Evolutionary conservation across 2,888 invertebrate species (phyloP).

Genomic region (Melinaea marsaeus): DNA sequence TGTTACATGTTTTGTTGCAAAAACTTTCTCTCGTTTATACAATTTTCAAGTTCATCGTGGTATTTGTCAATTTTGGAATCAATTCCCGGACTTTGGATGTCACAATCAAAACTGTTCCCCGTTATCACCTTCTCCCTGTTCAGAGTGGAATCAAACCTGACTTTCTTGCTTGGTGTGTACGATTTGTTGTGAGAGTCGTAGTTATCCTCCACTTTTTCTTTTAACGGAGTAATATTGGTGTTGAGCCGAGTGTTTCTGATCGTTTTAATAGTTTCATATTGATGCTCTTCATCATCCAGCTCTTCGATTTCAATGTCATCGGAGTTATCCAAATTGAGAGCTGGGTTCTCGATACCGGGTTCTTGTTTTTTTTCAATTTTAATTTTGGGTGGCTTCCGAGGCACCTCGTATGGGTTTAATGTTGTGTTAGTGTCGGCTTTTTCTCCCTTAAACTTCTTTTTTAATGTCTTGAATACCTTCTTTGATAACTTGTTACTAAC

Average conservation of each 20-base stretch:
- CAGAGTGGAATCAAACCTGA: slow-evolving; percentile 70
- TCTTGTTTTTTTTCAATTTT: slow-evolving; percentile 49
- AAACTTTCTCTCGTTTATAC: slow-evolving; percentile 71
- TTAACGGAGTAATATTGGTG: slow-evolving; percentile 67
- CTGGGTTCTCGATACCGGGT: slow-evolving; percentile 70
- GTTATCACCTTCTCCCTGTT: slow-evolving; percentile 71
- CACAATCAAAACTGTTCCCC: slow-evolving; percentile 69
- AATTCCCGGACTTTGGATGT: slow-evolving; percentile 67
- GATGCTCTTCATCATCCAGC: slow-evolving; percentile 54
- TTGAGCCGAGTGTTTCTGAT: slow-evolving; percentile 63
- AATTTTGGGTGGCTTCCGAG: slow-evolving; percentile 57
- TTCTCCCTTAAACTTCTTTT: slow-evolving; percentile 66
- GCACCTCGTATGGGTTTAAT: slow-evolving; percentile 71
- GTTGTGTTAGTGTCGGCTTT: slow-evolving; percentile 54
- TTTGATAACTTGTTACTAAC: slow-evolving; percentile 65
- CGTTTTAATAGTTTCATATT: slow-evolving; percentile 69
- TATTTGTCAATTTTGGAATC: slow-evolving; percentile 70
- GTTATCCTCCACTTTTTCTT: slow-evolving; percentile 50
- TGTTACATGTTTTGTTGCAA: slow-evolving; percentile 68
- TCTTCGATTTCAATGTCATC: slow-evolving; percentile 71
- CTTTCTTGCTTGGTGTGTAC: slow-evolving; percentile 66
- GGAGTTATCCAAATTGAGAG: slow-evolving; percentile 63
- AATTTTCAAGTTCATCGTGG: slow-evolving; percentile 73
- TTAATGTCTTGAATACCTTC: slow-evolving; percentile 66
- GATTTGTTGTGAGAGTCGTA: slow-evolving; percentile 56